Conservation (phyloP, 2,888 invertebrate genomes). For the Drosophila colorata region DNA sequence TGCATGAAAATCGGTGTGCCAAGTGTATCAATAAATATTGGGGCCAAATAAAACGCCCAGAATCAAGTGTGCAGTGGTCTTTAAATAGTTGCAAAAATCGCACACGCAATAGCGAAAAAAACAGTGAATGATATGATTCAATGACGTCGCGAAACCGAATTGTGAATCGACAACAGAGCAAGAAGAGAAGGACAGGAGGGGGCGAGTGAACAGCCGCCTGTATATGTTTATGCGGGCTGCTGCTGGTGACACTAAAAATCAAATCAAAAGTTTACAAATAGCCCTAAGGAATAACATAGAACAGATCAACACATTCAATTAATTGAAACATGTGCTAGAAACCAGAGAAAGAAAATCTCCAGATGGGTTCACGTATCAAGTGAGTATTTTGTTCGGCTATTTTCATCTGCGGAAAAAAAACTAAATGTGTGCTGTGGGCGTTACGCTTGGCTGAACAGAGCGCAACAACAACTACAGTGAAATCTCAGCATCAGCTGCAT, state of each 20-base stretch:
- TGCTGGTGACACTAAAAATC: conserved; percentile 43
- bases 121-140: conserved; percentile 59
- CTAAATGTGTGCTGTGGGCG: conserved; percentile 68
- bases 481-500: conserved; percentile 29
- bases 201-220: conserved; percentile 41
- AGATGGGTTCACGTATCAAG: conserved; percentile 83
- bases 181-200: conserved; percentile 33
- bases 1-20: conserved; percentile 48
- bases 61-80: conserved; percentile 47
- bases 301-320: conserved; percentile 29
- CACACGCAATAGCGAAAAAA: conserved; percentile 22
- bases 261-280: conserved; percentile 45
- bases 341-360: conserved; percentile 19
- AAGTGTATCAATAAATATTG: conserved; percentile 58
- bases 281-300: conserved; percentile 24
- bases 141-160: conserved; percentile 70
- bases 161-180: conserved; percentile 54
- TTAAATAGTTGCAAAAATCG: conserved; percentile 21
- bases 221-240: conserved; percentile 61
- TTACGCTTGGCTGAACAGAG: conserved; percentile 69
- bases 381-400: conserved; percentile 67
- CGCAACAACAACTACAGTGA: conserved; percentile 26
- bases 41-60: conserved; percentile 31
- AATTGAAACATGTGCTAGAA: conserved; percentile 69
- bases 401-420: conserved; percentile 33